Conservation (phyloP, 2,888 invertebrate genomes). For the Thalpophila matura region DNA sequence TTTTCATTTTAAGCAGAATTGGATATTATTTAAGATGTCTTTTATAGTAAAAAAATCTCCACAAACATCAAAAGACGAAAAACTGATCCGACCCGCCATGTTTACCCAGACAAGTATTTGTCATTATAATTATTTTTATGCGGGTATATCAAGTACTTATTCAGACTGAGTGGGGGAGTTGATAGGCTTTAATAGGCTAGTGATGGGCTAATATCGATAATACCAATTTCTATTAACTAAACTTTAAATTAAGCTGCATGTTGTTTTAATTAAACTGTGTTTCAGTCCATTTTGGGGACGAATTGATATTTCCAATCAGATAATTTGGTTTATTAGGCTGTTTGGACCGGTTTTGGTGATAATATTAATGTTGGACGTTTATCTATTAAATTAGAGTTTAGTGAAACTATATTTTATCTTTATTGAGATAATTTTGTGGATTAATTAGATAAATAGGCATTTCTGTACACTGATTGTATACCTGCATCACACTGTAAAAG, state of each 20-base stretch:
- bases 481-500: no score
- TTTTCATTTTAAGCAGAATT: no score
- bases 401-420: conserved; percentile 10
- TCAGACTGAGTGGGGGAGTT: conserved; percentile 58
- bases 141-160: conserved; percentile 49
- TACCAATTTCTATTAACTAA: conserved; percentile 51
- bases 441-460: neutral
- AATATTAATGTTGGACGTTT: conserved; percentile 16
- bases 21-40: no score
- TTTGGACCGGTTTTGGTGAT: conserved; percentile 18
- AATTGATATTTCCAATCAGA: conserved; percentile 67
- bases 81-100: conserved; percentile 26
- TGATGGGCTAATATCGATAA: conserved; percentile 67
- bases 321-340: conserved; percentile 44
- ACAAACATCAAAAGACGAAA: conserved; percentile 19
- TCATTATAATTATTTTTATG: conserved; percentile 59
- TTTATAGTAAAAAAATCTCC: neutral
- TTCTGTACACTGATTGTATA: no score
- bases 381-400: conserved; percentile 20
- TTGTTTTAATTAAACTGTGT: conserved; percentile 63
- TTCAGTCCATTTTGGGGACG: conserved; percentile 55
- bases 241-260: conserved; percentile 52
- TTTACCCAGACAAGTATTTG: conserved; percentile 36
- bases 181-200: conserved; percentile 71
- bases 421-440: neutral